Evolutionary conservation across 2,888 invertebrate genomes (phyloP).

Genomic region (Tribolium freemani): DNA sequence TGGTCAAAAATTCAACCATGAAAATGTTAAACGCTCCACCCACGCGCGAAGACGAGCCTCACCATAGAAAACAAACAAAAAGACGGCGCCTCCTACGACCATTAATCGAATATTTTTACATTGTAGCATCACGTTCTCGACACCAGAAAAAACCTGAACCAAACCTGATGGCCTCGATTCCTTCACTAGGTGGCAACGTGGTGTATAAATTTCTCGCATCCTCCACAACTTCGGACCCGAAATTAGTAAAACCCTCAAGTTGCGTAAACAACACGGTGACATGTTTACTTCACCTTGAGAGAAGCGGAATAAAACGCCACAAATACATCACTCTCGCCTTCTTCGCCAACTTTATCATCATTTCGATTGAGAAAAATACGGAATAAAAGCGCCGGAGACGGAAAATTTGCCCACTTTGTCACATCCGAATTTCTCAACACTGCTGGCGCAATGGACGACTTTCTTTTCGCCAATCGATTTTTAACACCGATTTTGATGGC

Average conservation of each 20-base stretch:
- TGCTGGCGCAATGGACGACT: conserved; percentile 3
- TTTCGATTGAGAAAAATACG: neutral
- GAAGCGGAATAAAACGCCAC: conserved; percentile 5
- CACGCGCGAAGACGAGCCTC: conserved; percentile 9
- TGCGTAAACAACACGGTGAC: conserved; percentile 32
- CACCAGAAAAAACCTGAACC: conserved; percentile 27
- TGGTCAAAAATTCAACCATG: neutral
- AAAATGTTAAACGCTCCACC: conserved; percentile 6
- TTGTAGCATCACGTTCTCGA: conserved; percentile 33
- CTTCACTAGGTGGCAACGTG: conserved; percentile 21
- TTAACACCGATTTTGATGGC: neutral
- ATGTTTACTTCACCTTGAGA: conserved; percentile 33
- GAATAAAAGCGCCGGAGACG: neutral
- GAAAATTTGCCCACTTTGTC: neutral
- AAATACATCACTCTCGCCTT: conserved; percentile 13
- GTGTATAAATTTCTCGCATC: neutral
- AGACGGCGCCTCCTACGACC: conserved; percentile 25
- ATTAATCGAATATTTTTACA: conserved; percentile 35
- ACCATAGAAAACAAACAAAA: conserved; percentile 24
- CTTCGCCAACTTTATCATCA: neutral
- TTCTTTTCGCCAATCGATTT: neutral
- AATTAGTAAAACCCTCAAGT: conserved; percentile 23
- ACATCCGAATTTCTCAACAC: neutral
- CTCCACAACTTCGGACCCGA: neutral
- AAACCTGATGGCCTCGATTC: conserved; percentile 35